Conservation (phyloP, 1,140 invertebrate species). For the Drosophila sproati region DNA sequence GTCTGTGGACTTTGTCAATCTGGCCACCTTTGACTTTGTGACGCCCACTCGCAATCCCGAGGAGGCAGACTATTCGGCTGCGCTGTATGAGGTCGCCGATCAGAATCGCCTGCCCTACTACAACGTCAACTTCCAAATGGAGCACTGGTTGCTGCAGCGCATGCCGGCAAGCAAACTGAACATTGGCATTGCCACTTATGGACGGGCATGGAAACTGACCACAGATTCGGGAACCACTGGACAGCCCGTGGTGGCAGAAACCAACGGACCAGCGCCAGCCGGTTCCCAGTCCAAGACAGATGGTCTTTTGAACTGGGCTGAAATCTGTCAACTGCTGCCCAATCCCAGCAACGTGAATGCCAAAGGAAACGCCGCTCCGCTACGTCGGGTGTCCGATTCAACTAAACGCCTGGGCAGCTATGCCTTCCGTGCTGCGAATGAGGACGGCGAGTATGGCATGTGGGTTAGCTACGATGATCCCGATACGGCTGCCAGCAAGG, state of each 20-base stretch:
- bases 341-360: slow-evolving; percentile 86
- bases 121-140: slow-evolving; percentile 88
- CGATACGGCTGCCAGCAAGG: slow-evolving; percentile 93
- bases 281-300: slow-evolving; percentile 88
- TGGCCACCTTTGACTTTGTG: slow-evolving; percentile 92
- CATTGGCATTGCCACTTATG: slow-evolving; percentile 93
- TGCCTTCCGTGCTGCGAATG: slow-evolving; percentile 89
- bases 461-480: slow-evolving; percentile 97
- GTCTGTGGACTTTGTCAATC: slow-evolving; percentile 91
- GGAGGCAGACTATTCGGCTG: slow-evolving; percentile 90
- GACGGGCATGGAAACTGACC: slow-evolving; percentile 92
- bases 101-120: slow-evolving; percentile 86
- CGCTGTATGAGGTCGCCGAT: slow-evolving; percentile 89
- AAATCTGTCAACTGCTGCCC: slow-evolving; percentile 90
- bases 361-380: slow-evolving; percentile 86
- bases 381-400: slow-evolving; percentile 90
- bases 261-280: slow-evolving; percentile 88
- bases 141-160: slow-evolving; percentile 88
- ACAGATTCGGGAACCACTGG: slow-evolving; percentile 89
- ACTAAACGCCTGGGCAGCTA: slow-evolving; percentile 91
- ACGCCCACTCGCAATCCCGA: slow-evolving; percentile 90
- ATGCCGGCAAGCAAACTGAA: slow-evolving; percentile 91
- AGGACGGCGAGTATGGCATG: slow-evolving; percentile 88
- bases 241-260: slow-evolving; percentile 88
- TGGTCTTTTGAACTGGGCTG: slow-evolving; percentile 92